Percentiles rank a stretch among this genome's conserved stretches.
Evolutionary conservation across 2,113 vertebrate genomes (phyloP).

Genomic region (Xenopus borealis): DNA sequence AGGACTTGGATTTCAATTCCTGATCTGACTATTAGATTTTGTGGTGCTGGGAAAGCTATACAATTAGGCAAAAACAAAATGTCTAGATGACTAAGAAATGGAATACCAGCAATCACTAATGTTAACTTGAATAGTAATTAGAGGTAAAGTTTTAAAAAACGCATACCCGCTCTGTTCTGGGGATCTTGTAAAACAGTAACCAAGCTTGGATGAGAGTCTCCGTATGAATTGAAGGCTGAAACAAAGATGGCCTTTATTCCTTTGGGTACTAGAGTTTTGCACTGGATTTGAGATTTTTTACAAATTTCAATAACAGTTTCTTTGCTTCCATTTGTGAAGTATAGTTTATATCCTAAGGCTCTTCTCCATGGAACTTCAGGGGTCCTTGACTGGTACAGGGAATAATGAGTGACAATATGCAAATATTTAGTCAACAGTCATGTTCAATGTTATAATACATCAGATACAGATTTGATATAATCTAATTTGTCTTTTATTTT

Average conservation of each 20-base stretch:
- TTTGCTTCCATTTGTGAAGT: accelerated
- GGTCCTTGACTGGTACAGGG: slow-evolving; percentile 40
- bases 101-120: no score
- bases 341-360: slow-evolving; percentile 51
- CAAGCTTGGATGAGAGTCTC: slow-evolving; percentile 46
- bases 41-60: slow-evolving; percentile 42
- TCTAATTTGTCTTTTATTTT: no score
- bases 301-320: not conserved
- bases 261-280: slow-evolving; percentile 18
- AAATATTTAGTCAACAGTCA: no score
- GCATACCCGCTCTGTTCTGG: not conserved
- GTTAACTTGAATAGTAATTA: no score
- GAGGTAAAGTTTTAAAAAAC: no score
- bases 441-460: no score
- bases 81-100: no score
- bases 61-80: not conserved
- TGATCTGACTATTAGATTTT: not conserved
- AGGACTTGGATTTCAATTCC: slow-evolving; percentile 28
- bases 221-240: slow-evolving; percentile 55
- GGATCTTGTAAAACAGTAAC: not conserved
- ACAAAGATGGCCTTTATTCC: slow-evolving; percentile 24
- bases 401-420: no score
- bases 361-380: slow-evolving; percentile 47
- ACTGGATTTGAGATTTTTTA: slow-evolving; percentile 12
- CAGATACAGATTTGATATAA: no score